Base-by-base conservation (phyloP, 2,888 invertebrate species). In the Tuberolachnus salignus region DNA sequence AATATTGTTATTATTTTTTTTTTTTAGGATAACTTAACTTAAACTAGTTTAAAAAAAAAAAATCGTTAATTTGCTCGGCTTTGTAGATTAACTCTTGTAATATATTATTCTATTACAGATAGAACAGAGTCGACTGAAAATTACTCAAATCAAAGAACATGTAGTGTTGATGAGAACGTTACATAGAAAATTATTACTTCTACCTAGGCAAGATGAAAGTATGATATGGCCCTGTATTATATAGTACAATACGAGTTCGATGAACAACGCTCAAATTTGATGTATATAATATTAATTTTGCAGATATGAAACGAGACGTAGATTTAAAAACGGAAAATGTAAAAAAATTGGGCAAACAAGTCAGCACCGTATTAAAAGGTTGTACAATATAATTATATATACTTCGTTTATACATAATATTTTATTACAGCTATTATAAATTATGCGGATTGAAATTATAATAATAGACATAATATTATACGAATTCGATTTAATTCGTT, bases 231-330 rank as follows among this genome's bases (percentile, higher is more conserved):
- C 16, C 46, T 72, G 11, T 26, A 1, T 9, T 71, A 71, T 46
- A 10, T 26, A 8, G 14, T 51, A 34, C n/a, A 46, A 9, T 46
- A 34, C 1, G 34, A 13, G n/a, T 46, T 26, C 13, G 19, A n/a
- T 34, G 34, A 16, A 34, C 26, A 44, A 19, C 23, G 3, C 3
- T 3, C 34, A 34, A 55, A 21, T 3, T 46, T 46, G 6, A 63
- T 34, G 34, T 34, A 34, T 34, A 3, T 46, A 53, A 21, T 53
- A 80, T 75, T 81, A 16, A n/a, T n/a, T 74, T 85, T 86, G 73
- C 85, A 91, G 90, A 87, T 75, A 85, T 90, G 83, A 89, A 90
- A 85, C 87, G 88, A 82, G 90, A 90, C 84, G 84, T 91, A 84
- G 90, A 91, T 82, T 85, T 86, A 46, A 86, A 88, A 82, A 88